A percentile compares a stretch with the other conserved stretches of the same genome.
Conservation (phyloP, 2,888 invertebrate species). For the Cheilosia pagana region DNA sequence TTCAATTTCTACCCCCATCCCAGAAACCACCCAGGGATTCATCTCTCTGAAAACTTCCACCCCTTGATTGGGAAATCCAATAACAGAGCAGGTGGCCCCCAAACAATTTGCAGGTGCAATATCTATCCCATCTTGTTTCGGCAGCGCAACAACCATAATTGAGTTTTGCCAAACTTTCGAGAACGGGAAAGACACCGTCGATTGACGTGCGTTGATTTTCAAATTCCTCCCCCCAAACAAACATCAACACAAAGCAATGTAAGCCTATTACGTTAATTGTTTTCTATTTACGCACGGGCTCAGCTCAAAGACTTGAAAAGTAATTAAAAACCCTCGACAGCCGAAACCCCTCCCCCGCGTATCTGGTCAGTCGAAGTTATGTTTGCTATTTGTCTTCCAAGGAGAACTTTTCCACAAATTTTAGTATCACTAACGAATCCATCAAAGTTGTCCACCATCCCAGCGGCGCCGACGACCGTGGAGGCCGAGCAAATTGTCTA, state of each 20-base stretch:
- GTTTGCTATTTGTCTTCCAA: conserved; percentile 20
- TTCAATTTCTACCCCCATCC: too few species aligned
- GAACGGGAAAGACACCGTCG: neutral
- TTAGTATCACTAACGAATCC: conserved; percentile 44
- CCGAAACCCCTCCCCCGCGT: neutral
- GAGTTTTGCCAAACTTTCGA: neutral
- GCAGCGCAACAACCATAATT: neutral
- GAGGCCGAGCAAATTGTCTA: conserved; percentile 39
- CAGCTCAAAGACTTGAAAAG: conserved; percentile 35
- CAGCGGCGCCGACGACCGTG: neutral
- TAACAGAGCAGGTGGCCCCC: too few species aligned
- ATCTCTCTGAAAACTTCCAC: too few species aligned
- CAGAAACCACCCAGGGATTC: too few species aligned
- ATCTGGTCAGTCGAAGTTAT: conserved; percentile 6
- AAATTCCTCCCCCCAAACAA: neutral
- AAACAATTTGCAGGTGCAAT: too few species aligned
- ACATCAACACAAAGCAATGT: conserved; percentile 17
- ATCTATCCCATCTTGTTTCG: too few species aligned
- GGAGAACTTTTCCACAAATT: neutral
- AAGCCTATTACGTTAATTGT: conserved; percentile 55
- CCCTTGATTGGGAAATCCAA: too few species aligned
- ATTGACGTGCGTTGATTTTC: neutral
- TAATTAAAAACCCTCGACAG: conserved; percentile 45
- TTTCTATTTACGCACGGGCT: conserved; percentile 38
- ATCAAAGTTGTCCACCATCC: conserved; percentile 21